Conservation (phyloP, 2,113 vertebrate species). For the Nibea coibor region DNA sequence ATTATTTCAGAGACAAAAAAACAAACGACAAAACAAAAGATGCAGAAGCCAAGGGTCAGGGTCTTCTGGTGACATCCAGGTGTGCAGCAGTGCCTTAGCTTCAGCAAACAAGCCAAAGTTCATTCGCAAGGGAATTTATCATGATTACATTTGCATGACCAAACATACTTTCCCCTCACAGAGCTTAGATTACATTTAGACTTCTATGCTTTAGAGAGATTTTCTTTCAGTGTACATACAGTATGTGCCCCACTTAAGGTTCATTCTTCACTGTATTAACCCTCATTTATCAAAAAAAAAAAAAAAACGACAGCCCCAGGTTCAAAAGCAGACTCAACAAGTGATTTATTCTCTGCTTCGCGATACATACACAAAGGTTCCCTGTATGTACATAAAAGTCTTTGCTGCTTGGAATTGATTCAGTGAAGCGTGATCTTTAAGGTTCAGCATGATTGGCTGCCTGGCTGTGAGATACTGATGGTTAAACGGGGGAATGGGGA, state of each 20-base stretch:
- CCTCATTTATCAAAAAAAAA: neutral
- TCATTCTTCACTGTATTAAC: neutral
- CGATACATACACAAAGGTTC: conserved; percentile 22
- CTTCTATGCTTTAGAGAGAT: neutral
- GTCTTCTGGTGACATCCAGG: too few species aligned
- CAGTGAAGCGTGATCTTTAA: conserved; percentile 37
- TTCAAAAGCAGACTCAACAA: conserved; percentile 17
- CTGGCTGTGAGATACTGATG: conserved; percentile 32
- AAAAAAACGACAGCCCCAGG: neutral
- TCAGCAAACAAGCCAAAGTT: too few species aligned
- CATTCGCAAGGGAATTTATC: too few species aligned
- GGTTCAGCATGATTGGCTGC: conserved; percentile 14
- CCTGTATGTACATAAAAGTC: conserved; percentile 33
- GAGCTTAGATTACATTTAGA: neutral
- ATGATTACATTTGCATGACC: too few species aligned
- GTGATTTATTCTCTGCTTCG: conserved; percentile 9
- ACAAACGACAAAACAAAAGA: too few species aligned
- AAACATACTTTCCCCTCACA: too few species aligned
- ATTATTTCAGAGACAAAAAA: neutral
- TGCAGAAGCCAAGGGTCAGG: neutral
- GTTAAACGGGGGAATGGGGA: conserved; percentile 31
- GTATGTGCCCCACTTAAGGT: neutral
- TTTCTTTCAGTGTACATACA: neutral
- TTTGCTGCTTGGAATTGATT: conserved; percentile 18
- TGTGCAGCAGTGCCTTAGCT: too few species aligned